Percentiles rank a stretch among this genome's conserved stretches.
These are phyloP conservation scores for Fopius arisanus DNA, from an alignment of 1,140 invertebrate species.

Conservation along the genomic window DNA sequence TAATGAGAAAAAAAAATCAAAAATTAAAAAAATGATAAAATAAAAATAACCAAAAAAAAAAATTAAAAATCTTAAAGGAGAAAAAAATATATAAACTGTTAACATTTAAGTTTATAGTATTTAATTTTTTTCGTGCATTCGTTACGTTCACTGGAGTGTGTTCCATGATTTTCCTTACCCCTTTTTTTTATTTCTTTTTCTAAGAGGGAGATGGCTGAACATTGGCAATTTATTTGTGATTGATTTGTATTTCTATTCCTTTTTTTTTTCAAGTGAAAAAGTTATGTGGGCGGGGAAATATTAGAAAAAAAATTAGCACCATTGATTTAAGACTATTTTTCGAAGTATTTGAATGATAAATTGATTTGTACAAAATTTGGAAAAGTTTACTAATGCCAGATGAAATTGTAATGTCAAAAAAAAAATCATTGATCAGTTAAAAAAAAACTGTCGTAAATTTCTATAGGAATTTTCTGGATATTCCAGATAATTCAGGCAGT, in stretches of 20 bases:
- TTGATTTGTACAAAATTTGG: neutral
- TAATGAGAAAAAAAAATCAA: neutral
- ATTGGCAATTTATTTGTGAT: slow-evolving; percentile 8
- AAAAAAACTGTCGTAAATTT: neutral
- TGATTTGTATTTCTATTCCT: slow-evolving; percentile 2
- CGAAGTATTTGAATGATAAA: neutral
- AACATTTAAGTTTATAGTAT: slow-evolving; percentile 6
- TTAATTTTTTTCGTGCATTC: slow-evolving; percentile 7
- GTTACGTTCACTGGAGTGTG: neutral
- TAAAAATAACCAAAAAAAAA: slow-evolving; percentile 3
- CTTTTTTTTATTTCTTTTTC: slow-evolving; percentile 2
- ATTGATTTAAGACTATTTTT: neutral
- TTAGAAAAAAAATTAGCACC: neutral
- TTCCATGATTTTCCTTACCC: neutral
- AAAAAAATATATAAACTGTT: slow-evolving; percentile 10
- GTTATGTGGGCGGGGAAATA: neutral
- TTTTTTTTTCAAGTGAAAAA: neutral
- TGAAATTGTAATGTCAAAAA: neutral
- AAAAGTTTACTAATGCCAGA: neutral
- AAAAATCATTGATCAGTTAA: slow-evolving; percentile 3
- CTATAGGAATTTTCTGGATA: too few species aligned
- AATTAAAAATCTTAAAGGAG: neutral
- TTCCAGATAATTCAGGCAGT: neutral
- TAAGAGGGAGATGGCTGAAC: neutral
- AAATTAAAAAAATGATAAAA: neutral